Percentiles rank a stretch among this genome's conserved stretches.
Conservation (phyloP, 2,888 invertebrate species). For the Anaspis maculata region DNA sequence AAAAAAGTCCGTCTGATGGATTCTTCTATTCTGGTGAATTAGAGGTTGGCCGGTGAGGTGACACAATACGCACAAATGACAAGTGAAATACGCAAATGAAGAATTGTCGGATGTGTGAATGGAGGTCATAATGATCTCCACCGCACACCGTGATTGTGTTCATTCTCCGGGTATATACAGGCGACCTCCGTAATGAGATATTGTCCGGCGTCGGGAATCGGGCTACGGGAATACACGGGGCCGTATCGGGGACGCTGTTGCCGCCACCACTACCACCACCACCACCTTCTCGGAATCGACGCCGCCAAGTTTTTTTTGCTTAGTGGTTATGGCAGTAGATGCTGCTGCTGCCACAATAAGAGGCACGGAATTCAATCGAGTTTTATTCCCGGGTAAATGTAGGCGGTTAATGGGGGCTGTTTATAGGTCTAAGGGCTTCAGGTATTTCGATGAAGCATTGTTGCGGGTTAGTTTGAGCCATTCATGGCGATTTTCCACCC, state of each 20-base stretch:
- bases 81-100: constrained; percentile 50
- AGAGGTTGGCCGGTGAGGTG: constrained; percentile 17
- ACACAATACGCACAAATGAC: constrained; percentile 47
- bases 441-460: too few species aligned
- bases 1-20: too few species aligned
- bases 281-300: constrained; percentile 3
- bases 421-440: too few species aligned
- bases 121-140: constrained; percentile 41
- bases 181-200: constrained; percentile 32
- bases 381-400: too few species aligned
- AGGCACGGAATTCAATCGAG: too few species aligned
- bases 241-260: neutral
- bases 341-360: too few species aligned
- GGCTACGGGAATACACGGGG: constrained; percentile 6
- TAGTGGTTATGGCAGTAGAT: too few species aligned
- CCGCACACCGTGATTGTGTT: constrained; percentile 29
- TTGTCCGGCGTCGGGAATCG: constrained; percentile 22
- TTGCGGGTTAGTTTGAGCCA: too few species aligned
- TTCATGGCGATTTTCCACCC: too few species aligned
- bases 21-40: too few species aligned
- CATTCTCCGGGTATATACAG: constrained; percentile 24
- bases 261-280: constrained; percentile 2
- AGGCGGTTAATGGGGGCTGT: too few species aligned
- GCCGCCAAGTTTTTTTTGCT: too few species aligned
- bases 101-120: constrained; percentile 46